phyloP scores from a whole-genome alignment of 2,797 vertebrate species.

The Mustela erminea region DNA sequence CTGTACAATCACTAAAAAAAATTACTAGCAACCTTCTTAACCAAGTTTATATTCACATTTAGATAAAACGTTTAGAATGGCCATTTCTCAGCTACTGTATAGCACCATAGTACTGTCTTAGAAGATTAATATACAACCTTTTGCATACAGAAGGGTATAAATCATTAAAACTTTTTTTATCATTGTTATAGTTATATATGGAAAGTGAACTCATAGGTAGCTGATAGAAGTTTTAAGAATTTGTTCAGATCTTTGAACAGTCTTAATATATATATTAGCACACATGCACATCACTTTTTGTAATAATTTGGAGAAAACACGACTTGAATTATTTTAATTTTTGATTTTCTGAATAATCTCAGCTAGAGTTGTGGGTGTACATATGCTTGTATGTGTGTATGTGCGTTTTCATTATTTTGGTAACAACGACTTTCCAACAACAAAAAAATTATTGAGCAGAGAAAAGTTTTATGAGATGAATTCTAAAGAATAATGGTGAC shows the following conservation, averaged over 20 bases:
- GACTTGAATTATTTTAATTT: conserved; percentile 61
- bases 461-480: conserved; percentile 59
- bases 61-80: conserved; percentile 24
- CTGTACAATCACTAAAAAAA: not conserved
- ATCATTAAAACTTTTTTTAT: conserved; percentile 80
- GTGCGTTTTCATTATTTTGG: conserved; percentile 10
- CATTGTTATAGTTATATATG: conserved; percentile 74
- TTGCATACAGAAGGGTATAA: conserved; percentile 64
- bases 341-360: conserved; percentile 50
- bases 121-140: not conserved
- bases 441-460: conserved; percentile 64
- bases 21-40: not conserved
- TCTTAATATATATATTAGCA: conserved; percentile 71
- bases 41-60: conserved; percentile 4
- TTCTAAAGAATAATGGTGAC: conserved; percentile 61
- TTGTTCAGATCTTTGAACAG: conserved; percentile 79
- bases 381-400: not conserved
- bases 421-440: conserved; percentile 51
- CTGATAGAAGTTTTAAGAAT: conserved; percentile 83
- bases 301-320: conserved; percentile 52
- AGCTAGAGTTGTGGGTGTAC: not conserved
- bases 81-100: conserved; percentile 14
- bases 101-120: not conserved
- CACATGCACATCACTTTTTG: conserved; percentile 61
- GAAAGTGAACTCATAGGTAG: conserved; percentile 81